Evolutionary conservation across 2,888 invertebrate genomes (phyloP).

Genomic region (Orgyia antiqua): DNA sequence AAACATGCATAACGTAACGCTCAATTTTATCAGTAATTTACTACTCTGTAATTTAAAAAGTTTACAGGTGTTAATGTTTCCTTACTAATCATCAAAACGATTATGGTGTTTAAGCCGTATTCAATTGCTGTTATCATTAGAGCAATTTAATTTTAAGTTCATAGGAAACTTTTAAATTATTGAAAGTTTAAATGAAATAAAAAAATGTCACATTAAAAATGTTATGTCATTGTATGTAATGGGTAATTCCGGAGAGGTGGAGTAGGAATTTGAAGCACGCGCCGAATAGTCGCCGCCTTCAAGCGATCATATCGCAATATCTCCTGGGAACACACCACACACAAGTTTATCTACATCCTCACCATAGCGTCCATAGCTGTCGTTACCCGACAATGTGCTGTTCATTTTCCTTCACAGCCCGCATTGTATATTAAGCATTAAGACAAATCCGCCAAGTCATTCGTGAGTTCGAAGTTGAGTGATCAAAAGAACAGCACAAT

Average conservation of each 20-base stretch:
- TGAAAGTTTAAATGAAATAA: slow-evolving; percentile 56
- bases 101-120: slow-evolving; percentile 18
- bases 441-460: slow-evolving; percentile 31
- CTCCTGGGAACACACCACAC: slow-evolving; percentile 50
- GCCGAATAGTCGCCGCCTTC: slow-evolving; percentile 53
- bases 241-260: slow-evolving; percentile 57
- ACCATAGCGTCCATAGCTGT: slow-evolving; percentile 50
- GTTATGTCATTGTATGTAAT: slow-evolving; percentile 71
- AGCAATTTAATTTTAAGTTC: slow-evolving; percentile 43
- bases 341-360: slow-evolving; percentile 27
- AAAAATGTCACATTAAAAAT: slow-evolving; percentile 56
- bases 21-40: slow-evolving; percentile 17
- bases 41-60: slow-evolving; percentile 18
- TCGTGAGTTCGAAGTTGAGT: slow-evolving; percentile 26
- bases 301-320: slow-evolving; percentile 66
- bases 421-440: slow-evolving; percentile 40
- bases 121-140: slow-evolving; percentile 40
- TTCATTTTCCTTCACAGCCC: slow-evolving; percentile 21
- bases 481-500: slow-evolving; percentile 52
- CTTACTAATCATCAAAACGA: slow-evolving; percentile 22
- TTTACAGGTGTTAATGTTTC: slow-evolving; percentile 22
- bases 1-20: slow-evolving; percentile 9
- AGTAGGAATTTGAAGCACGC: slow-evolving; percentile 71
- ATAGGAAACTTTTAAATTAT: slow-evolving; percentile 69
- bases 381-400: slow-evolving; percentile 31